These are phyloP conservation scores for Lampris incognitus DNA, from an alignment of 2,113 vertebrate species.

Conservation along the genomic window DNA sequence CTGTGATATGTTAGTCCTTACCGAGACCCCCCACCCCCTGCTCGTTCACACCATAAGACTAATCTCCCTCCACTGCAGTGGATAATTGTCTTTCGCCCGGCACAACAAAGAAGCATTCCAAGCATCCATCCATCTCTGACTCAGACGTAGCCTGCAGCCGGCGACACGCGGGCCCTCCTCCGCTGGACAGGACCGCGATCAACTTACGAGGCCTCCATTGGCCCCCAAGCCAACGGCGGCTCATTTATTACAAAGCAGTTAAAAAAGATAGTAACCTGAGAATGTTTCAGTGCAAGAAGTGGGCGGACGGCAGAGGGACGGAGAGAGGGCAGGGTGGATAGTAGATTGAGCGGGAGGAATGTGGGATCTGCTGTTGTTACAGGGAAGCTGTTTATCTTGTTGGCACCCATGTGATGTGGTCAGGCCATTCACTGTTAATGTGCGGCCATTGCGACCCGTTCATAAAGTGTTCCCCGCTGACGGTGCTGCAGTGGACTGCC, in stretches of 20 bases:
- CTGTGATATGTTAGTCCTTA: neutral
- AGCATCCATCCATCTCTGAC: conserved; percentile 61
- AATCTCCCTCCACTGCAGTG: conserved; percentile 31
- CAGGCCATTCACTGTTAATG: conserved; percentile 8
- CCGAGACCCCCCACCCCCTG: neutral
- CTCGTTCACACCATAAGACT: conserved; percentile 21
- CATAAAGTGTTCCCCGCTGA: neutral
- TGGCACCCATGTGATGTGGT: neutral
- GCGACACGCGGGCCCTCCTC: conserved; percentile 62
- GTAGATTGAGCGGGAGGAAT: conserved; percentile 9
- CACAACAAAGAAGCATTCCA: conserved; percentile 59
- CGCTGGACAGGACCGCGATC: conserved; percentile 68
- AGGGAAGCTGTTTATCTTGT: conserved; percentile 24
- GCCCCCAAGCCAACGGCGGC: conserved; percentile 54
- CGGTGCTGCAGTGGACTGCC: neutral
- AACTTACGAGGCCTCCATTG: conserved; percentile 67
- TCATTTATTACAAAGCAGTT: conserved; percentile 60
- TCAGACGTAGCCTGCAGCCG: conserved; percentile 61
- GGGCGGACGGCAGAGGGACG: conserved; percentile 30
- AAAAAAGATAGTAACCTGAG: conserved; percentile 66
- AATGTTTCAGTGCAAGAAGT: conserved; percentile 6
- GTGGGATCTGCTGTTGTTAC: conserved; percentile 7
- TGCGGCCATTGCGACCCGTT: neutral
- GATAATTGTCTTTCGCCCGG: conserved; percentile 49
- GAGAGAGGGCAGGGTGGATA: neutral